Evolutionary conservation across 37 sponge, comb jelly and placozoan genomes (phyloP).

Genomic region (Chondrilla cf. caribensis): DNA sequence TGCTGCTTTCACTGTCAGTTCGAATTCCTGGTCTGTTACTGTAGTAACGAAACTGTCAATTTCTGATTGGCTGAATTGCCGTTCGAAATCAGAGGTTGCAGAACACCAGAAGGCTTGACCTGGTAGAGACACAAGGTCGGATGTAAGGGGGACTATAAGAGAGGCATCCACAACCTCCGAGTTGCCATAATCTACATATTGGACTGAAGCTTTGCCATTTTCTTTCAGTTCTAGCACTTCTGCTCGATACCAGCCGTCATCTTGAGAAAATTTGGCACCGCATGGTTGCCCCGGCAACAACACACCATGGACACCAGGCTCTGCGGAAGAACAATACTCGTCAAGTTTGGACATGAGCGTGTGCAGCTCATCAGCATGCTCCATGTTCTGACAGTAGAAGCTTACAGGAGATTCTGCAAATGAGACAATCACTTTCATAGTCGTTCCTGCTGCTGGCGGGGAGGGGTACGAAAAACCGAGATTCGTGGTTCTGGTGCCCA

Average conservation of each 20-base stretch:
- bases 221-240: constrained; percentile 13
- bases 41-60: not conserved
- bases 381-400: constrained; percentile 13
- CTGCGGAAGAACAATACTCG: not conserved
- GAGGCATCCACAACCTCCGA: constrained; percentile 5
- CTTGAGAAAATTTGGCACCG: constrained; percentile 20
- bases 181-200: constrained; percentile 55
- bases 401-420: not conserved
- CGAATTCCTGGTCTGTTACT: not conserved
- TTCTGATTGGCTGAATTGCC: constrained; percentile 27
- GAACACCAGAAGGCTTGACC: constrained; percentile 72
- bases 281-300: not conserved
- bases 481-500: not conserved
- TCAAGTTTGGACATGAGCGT: constrained; percentile 3
- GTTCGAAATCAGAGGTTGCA: constrained; percentile 14
- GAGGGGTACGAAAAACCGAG: not conserved
- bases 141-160: not conserved
- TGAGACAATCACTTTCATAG: not conserved
- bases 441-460: not conserved
- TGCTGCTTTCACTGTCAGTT: not conserved
- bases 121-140: constrained; percentile 33
- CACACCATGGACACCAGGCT: not conserved
- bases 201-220: not conserved
- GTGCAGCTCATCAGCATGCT: not conserved
- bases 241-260: constrained; percentile 35